Evolutionary conservation across 2,797 vertebrate genomes (phyloP).

Genomic region (Gymnothorax reevesii): DNA sequence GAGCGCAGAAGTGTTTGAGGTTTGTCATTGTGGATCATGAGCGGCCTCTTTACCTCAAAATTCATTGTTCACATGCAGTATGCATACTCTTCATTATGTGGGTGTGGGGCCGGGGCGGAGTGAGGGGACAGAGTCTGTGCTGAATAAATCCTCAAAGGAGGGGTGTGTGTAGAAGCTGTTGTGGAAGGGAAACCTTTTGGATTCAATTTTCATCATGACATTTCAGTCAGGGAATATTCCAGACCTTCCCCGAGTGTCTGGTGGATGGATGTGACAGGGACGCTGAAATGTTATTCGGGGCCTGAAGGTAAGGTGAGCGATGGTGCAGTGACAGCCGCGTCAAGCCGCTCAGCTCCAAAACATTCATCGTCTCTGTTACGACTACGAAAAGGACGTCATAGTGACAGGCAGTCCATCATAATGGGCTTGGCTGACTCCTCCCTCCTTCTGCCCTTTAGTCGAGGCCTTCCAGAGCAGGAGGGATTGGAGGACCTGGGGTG

Average conservation of each 20-base stretch:
- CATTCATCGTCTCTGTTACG: conserved; percentile 86
- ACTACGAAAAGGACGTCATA: conserved; percentile 84
- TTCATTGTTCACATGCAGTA: background rate
- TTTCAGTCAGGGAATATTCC: conserved; percentile 85
- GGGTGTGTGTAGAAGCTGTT: conserved; percentile 44
- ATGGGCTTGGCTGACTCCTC: conserved; percentile 24
- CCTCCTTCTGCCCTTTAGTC: conserved; percentile 46
- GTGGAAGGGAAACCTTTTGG: conserved; percentile 83
- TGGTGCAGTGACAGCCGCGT: conserved; percentile 79
- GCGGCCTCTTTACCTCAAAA: background rate
- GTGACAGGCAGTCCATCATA: conserved; percentile 86
- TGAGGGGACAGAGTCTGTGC: background rate
- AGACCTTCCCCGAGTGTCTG: conserved; percentile 85
- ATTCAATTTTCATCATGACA: conserved; percentile 88
- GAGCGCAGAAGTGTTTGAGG: background rate
- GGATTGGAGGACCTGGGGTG: conserved; percentile 56
- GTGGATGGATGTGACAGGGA: conserved; percentile 69
- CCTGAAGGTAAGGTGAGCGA: conserved; percentile 83
- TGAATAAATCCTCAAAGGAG: conserved; percentile 64
- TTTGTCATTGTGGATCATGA: no score
- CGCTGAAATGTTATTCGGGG: conserved; percentile 83
- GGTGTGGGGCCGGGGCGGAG: background rate
- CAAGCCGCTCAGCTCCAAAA: conserved; percentile 82
- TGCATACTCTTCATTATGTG: background rate
- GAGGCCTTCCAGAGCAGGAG: conserved; percentile 77